Base-by-base conservation (phyloP, 2,888 invertebrate species). In the Nephrocerus scutellatus region DNA sequence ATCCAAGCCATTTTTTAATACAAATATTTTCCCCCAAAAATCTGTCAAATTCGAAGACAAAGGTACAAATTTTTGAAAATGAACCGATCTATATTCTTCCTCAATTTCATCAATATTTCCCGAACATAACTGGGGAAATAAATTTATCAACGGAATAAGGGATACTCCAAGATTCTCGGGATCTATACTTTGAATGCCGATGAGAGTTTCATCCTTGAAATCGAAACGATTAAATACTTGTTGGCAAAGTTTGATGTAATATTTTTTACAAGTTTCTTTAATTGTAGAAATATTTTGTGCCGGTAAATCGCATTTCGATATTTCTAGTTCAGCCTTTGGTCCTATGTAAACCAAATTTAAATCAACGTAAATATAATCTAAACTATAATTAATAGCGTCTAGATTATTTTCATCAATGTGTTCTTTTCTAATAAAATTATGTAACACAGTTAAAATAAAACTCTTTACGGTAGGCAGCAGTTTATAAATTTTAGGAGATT, bases 1-100 rank as follows among this genome's bases (percentile, higher is more conserved):
- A 29, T 30, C 30, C 25, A 36, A 28, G 12, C 14, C 30, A 37
- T 46, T 43, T 40, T 40, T 43, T 25, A 29, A 37, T 8, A 26
- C 4, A 36, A 36, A 40, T 26, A 37, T 32, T 20, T n/a, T n/a
- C n/a, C n/a, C n/a, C n/a, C n/a, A n/a, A n/a, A n/a, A n/a, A n/a
- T n/a, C 35, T 29, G 39, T 30, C 25, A 31, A 24, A 22, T 25
- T 18, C 19, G 25, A 30, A 26, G 32, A 24, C 21, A 29, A 19
- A 18, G 39, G 21, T 35, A n/a, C 32, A 21, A 33, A 37, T 42
- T 13, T 31, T 7, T n/a, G n/a, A n/a, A n/a, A n/a, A n/a, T n/a
- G n/a, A 10, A 42, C 19, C 15, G 19, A 35, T 36, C 38, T 21
- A 36, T 36, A 46, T 22, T 46, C 36, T 13, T 36, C 29, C 21